Evolutionary conservation across 35 echinoderm and acorn worm species (phyloP), one percentile per base, ranked within the genome.

Genomic region (Apostichopus californicus): DNA sequence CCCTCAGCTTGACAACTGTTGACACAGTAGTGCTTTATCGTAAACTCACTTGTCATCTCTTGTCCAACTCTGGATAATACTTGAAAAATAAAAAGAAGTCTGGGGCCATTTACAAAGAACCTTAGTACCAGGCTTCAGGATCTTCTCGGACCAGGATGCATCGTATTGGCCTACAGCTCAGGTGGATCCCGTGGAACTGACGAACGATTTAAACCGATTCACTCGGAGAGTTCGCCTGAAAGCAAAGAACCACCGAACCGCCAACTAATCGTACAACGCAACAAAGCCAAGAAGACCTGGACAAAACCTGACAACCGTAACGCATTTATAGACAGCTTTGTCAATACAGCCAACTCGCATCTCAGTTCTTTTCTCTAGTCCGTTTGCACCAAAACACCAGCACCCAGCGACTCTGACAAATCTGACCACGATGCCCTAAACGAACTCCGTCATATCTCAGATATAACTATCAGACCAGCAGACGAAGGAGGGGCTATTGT

Each of bases 41-140:
- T 28, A 0, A 28, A 88, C 87, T 90, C 15, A 90, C 93, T 78
- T 94, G 87, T 94, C 83, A 22, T 80, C 66, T 83, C 70, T 83
- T 15, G 28, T 18, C 80, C 53, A 55, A 12, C 0, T 9, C 53
- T 83, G 60, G 18, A 96, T 94, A 57, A 77, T 86, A 55, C 95
- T 93, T 5, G 95, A 90, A 83, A 94, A 96, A 72, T 92, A 96
- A 66, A 82, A 96, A 6, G 75, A 73, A 83, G 15, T 83, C n/a
- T 83, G 80, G 12, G 54, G 80, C 95, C 95, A 96, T 15, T 91
- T 94, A 64, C 92, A 87, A 54, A 22, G 17, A 53, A 91, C 14
- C 5, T 20, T 57, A 8, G 83, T 59, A 8, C 95, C 93, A 23
- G 95, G 95, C 0, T 83, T 5, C 0, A 96, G 66, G 12, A 55